phyloP scores from a whole-genome alignment of 1,140 invertebrate genomes.

The Brachionus paranguensis region DNA sequence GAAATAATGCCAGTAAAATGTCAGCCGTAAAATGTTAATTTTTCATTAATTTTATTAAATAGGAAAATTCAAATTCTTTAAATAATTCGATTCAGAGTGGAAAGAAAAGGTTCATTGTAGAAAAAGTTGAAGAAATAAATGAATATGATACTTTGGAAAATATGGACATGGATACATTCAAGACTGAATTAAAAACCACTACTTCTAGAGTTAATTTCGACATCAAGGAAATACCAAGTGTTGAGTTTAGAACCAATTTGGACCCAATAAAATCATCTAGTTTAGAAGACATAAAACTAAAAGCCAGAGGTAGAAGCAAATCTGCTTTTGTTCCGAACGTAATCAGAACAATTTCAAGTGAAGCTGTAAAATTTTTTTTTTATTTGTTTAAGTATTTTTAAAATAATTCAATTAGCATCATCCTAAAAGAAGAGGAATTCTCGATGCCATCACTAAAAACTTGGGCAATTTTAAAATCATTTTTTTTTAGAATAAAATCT shows the following conservation, averaged over 20 bases:
- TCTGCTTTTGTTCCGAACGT: neutral
- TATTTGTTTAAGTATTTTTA: neutral
- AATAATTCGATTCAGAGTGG: neutral
- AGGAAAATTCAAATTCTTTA: neutral
- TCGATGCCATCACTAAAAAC: neutral
- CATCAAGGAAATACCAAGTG: neutral
- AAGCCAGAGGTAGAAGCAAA: constrained; percentile 2
- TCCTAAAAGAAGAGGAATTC: neutral
- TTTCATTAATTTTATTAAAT: neutral
- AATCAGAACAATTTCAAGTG: neutral
- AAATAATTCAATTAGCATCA: neutral
- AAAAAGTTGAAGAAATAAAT: neutral
- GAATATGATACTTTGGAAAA: neutral
- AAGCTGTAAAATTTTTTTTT: neutral
- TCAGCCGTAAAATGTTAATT: no score
- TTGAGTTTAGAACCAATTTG: neutral
- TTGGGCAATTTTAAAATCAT: neutral
- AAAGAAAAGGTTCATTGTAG: neutral
- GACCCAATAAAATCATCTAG: neutral
- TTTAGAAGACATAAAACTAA: neutral
- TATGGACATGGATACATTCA: neutral
- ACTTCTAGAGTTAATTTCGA: neutral
- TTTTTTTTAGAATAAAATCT: neutral
- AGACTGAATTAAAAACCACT: neutral
- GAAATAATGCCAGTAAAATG: neutral